Percentiles rank a stretch among this genome's conserved stretches.
These are phyloP conservation scores for Zoanthus sociatus DNA, from an alignment of 92 coral and sea anemone genomes.

Conservation along the genomic window DNA sequence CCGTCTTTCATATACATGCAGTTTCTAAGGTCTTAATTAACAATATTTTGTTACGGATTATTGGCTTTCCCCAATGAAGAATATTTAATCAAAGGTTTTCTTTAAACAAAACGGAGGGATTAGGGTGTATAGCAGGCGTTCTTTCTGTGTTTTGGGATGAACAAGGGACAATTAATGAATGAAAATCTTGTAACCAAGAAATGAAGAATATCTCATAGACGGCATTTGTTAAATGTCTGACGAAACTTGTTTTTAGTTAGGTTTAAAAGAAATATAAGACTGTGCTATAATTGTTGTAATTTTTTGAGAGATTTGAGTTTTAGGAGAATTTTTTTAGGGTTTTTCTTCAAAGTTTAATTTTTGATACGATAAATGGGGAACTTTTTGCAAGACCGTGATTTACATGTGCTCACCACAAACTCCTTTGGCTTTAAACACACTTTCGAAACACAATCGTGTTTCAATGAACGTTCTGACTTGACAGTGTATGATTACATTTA, in stretches of 20 bases:
- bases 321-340: background rate
- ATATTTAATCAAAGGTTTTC: conserved; percentile 25
- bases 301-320: background rate
- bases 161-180: background rate
- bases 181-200: background rate
- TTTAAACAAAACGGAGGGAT: background rate
- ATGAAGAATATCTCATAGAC: background rate
- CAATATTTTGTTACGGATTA: conserved; percentile 22
- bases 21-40: conserved; percentile 25
- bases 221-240: background rate
- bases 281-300: background rate
- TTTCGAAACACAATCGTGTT: background rate
- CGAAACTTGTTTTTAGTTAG: background rate
- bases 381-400: background rate
- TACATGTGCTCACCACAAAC: background rate
- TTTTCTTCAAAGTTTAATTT: background rate
- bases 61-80: conserved; percentile 21
- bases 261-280: background rate
- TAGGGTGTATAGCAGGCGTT: background rate
- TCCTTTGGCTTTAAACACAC: background rate
- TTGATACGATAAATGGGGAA: background rate
- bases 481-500: background rate
- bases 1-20: background rate
- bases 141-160: background rate
- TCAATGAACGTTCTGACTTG: conserved; percentile 2